Conservation (phyloP, 2,113 vertebrate species). For the Bos indicus region DNA sequence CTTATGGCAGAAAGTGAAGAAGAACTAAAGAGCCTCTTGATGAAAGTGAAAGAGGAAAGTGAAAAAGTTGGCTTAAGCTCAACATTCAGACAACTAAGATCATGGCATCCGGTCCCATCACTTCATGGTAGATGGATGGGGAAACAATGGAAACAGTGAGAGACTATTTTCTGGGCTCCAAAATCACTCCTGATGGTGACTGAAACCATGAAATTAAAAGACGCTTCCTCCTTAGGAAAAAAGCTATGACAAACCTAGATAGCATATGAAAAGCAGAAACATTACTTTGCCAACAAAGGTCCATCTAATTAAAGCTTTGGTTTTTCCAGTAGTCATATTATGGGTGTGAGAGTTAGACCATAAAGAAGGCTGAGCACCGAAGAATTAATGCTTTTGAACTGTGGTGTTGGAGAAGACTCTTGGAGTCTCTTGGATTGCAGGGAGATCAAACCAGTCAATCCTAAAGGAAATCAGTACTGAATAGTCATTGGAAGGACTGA, state of each 20-base stretch:
- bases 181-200: not conserved
- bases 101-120: not conserved
- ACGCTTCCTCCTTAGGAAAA: not conserved
- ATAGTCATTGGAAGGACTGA: not conserved
- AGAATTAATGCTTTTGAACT: not conserved
- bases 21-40: not conserved
- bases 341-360: not conserved
- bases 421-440: not conserved
- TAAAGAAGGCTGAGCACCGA: not conserved
- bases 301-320: not conserved
- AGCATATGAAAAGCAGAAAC: not conserved
- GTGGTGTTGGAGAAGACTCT: not conserved
- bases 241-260: not conserved
- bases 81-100: not conserved
- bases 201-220: not conserved
- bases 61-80: not conserved
- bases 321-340: not conserved
- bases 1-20: not conserved
- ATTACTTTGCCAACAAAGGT: not conserved
- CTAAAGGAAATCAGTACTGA: not conserved
- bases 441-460: not conserved
- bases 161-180: rapidly evolving
- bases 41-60: not conserved
- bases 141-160: not conserved
- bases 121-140: not conserved